A percentile compares a stretch with the other conserved stretches of the same genome.
phyloP scores from a whole-genome alignment of 2,888 invertebrate genomes.

The Cheilosia soror region DNA sequence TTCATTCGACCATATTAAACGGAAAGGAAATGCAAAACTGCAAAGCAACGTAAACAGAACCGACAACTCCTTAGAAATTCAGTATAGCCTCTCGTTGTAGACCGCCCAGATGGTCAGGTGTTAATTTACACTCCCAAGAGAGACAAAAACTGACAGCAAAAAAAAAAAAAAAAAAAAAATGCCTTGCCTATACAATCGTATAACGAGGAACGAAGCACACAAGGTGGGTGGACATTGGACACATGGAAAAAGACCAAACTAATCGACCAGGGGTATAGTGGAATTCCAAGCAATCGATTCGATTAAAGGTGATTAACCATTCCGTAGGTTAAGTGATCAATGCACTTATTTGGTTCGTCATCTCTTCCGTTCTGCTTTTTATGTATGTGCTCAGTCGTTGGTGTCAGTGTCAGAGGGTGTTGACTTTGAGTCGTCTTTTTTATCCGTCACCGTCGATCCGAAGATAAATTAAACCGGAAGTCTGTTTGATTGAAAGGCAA shows the following conservation, averaged over 20 bases:
- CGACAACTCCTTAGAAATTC: slow-evolving; percentile 63
- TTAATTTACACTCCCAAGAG: slow-evolving; percentile 73
- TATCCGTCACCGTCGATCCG: slow-evolving; percentile 35
- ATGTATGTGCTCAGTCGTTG: slow-evolving; percentile 1
- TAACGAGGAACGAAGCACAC: not conserved
- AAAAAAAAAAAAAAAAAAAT: slow-evolving; percentile 31
- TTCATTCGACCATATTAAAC: slow-evolving; percentile 53
- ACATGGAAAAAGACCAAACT: slow-evolving; percentile 30
- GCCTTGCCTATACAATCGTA: not conserved
- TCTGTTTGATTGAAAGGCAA: slow-evolving; percentile 70
- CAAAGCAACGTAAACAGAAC: slow-evolving; percentile 42
- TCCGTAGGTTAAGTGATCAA: slow-evolving; percentile 59
- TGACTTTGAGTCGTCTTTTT: slow-evolving; percentile 37
- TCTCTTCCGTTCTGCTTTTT: slow-evolving; percentile 58
- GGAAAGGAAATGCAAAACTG: slow-evolving; percentile 72
- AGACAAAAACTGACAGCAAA: slow-evolving; percentile 55
- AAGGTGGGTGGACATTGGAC: slow-evolving; percentile 20
- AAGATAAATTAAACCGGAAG: slow-evolving; percentile 75
- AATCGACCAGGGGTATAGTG: slow-evolving; percentile 42
- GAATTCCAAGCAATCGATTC: slow-evolving; percentile 73
- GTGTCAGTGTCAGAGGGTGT: slow-evolving; percentile 46
- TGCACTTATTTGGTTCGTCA: slow-evolving; percentile 70
- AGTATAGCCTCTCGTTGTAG: slow-evolving; percentile 40
- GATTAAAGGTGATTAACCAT: slow-evolving; percentile 74
- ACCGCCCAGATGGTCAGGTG: slow-evolving; percentile 76